Conservation (phyloP, 2,888 invertebrate genomes). For the Molorchus minor region DNA sequence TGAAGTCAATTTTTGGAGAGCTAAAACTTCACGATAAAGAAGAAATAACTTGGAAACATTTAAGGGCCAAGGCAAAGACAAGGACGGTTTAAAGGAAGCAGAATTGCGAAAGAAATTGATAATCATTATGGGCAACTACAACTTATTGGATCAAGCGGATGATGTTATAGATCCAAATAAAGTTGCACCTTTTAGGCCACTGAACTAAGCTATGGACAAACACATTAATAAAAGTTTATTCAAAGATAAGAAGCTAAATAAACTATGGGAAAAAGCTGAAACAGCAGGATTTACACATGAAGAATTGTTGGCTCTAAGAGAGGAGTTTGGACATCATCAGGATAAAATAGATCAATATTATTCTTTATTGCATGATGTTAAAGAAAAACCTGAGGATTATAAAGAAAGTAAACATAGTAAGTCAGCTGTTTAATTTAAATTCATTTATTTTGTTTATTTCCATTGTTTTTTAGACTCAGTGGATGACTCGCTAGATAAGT, state of each 20-base stretch:
- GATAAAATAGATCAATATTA: constrained; percentile 93
- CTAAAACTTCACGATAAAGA: constrained; percentile 93
- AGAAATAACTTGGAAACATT: constrained; percentile 84
- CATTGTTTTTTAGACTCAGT: constrained; percentile 70
- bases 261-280: constrained; percentile 91
- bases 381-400: constrained; percentile 68
- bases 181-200: constrained; percentile 66
- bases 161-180: constrained; percentile 70
- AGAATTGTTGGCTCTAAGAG: constrained; percentile 82
- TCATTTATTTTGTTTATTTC: constrained; percentile 11
- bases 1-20: constrained; percentile 88
- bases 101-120: constrained; percentile 80
- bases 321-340: constrained; percentile 92
- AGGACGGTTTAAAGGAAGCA: constrained; percentile 86
- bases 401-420: constrained; percentile 70
- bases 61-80: constrained; percentile 84
- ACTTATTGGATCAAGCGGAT: constrained; percentile 81
- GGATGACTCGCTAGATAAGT: constrained; percentile 75
- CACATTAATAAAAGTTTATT: constrained; percentile 80
- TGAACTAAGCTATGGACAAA: constrained; percentile 66
- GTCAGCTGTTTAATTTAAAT: not conserved
- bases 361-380: constrained; percentile 76
- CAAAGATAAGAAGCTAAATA: constrained; percentile 89
- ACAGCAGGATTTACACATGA: constrained; percentile 85
- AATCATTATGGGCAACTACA: constrained; percentile 84